Base-by-base conservation (phyloP, 2,888 invertebrate genomes). In the Xanthia icteritia region DNA sequence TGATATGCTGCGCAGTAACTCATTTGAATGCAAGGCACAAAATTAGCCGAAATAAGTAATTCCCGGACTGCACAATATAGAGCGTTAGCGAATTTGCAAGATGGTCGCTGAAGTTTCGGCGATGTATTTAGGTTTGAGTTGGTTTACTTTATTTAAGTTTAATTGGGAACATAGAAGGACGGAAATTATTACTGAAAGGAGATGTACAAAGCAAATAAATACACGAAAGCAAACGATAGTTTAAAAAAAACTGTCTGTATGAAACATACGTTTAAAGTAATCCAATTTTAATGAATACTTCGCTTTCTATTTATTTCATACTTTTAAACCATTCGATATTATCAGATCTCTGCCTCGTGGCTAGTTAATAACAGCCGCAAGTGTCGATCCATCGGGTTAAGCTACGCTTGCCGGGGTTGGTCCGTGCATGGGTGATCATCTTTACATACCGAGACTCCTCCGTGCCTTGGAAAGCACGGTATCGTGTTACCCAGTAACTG, bases 21-120 rank as follows among this genome's bases (percentile, higher is more conserved):
- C 88, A 89, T 92, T 88, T 84, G 88, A 87, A 93, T 93, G 92
- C 93, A 89, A 89, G 91, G 81, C 92, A 90, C 88, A 90, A 76
- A 73, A 85, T 90, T 85, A 87, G 75, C 80, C 86, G 87, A 92
- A 92, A 92, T 92, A 93, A 92, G 92, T 91, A 88, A 88, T 87
- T 88, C 83, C 64, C 66, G 71, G 83, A 71, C 79, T 87, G 83
- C 88, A 89, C 80, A 85, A 77, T 82, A 82, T 71, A 73, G 77
- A 82, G 65, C 81, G 75, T 83, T 80, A 81, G 72, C 76, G 76
- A 87, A 87, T 89, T 85, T 71, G 67, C 76, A 81, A 87, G 75
- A 80, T 70, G 69, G 66, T 42, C 48, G 77, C 65, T 54, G 68
- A 86, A 81, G 74, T 84, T 88, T 75, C 1, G 4, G 73, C 76